Evolutionary conservation across 2,113 vertebrate genomes (phyloP).

Genomic region (Bujurquina vittata): DNA sequence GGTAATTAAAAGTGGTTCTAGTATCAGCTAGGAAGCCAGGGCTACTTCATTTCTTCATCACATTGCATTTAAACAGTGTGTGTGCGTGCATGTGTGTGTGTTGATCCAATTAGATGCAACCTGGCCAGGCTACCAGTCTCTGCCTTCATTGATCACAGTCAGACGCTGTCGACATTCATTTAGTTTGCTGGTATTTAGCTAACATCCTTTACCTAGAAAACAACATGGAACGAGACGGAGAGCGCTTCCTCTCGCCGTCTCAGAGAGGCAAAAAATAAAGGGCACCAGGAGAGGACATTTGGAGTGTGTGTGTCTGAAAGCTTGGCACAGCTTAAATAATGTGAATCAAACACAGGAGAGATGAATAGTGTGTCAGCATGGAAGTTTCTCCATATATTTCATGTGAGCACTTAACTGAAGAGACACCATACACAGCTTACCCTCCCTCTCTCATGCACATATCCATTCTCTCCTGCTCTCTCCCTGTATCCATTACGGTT

Average conservation of each 20-base stretch:
- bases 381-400: conserved; percentile 40
- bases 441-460: neutral
- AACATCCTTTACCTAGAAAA: conserved; percentile 9
- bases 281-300: neutral
- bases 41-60: conserved; percentile 38
- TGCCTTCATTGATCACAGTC: conserved; percentile 52
- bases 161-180: conserved; percentile 54
- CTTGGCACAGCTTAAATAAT: conserved; percentile 27
- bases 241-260: too few species aligned
- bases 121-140: conserved; percentile 30
- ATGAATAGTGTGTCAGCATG: conserved; percentile 32
- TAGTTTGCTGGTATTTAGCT: conserved; percentile 42
- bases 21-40: conserved; percentile 23
- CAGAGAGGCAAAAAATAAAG: neutral
- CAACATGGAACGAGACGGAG: conserved; percentile 28
- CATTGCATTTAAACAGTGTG: conserved; percentile 37
- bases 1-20: conserved; percentile 48
- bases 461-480: neutral
- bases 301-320: neutral
- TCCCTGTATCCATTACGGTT: neutral
- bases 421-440: neutral
- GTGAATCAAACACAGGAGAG: conserved; percentile 25
- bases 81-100: conserved; percentile 14
- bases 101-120: conserved; percentile 56
- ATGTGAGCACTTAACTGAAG: conserved; percentile 21